A percentile compares a stretch with the other conserved stretches of the same genome.
Conservation (phyloP, 2,888 invertebrate species). For the Leptopilina drosophilae region DNA sequence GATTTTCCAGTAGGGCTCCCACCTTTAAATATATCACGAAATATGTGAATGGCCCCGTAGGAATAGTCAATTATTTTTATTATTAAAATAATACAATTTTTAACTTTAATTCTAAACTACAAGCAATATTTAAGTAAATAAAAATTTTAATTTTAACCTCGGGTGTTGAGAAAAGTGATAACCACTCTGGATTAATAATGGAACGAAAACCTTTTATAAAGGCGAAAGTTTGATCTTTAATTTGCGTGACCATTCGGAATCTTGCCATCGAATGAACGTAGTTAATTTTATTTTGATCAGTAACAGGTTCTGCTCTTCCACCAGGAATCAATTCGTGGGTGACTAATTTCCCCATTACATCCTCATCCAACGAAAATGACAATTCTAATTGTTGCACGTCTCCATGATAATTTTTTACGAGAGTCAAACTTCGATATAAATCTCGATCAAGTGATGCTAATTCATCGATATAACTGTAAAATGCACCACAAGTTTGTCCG, state of each 20-base stretch:
- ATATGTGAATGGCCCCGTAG: no score
- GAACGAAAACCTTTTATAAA: conserved; percentile 98
- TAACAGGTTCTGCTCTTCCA: conserved; percentile 94
- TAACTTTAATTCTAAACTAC: not conserved
- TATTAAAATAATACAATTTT: no score
- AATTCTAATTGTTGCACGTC: conserved; percentile 95
- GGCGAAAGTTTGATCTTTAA: conserved; percentile 96
- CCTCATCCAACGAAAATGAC: conserved; percentile 97
- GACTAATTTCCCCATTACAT: conserved; percentile 93
- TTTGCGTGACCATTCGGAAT: conserved; percentile 98
- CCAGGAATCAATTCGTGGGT: conserved; percentile 98
- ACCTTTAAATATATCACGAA: no score
- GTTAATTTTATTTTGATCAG: conserved; percentile 98
- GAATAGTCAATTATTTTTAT: no score
- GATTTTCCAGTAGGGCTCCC: no score
- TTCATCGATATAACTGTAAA: conserved; percentile 99
- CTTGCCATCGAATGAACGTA: conserved; percentile 99
- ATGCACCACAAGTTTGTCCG: conserved; percentile 93
- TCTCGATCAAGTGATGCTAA: conserved; percentile 97
- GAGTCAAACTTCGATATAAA: conserved; percentile 96
- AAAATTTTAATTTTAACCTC: conserved; percentile 81
- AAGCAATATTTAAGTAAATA: not conserved
- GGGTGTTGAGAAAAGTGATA: conserved; percentile 95
- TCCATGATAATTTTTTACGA: conserved; percentile 95
- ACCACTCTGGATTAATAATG: conserved; percentile 96